Base-by-base conservation (phyloP, 2,797 vertebrate genomes). In the Chaunax sp. region DNA sequence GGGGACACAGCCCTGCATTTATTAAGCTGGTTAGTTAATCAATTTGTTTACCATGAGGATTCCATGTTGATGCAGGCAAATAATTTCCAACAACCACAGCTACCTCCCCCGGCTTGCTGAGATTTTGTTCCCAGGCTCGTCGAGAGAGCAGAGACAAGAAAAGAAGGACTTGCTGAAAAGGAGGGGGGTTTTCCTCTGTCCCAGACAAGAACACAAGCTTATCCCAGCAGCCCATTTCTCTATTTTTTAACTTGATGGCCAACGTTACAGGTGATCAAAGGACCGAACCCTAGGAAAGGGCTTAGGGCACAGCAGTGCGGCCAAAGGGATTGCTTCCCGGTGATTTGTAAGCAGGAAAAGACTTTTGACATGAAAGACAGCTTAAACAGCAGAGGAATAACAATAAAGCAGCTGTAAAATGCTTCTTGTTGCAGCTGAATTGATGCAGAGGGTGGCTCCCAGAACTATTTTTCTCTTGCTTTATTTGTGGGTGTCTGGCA, bases 311-410 rank as follows among this genome's bases (percentile, higher is more conserved):
- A 92, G 91, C 92, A 82, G 94, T 88, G 69, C 75, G 64, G 93
- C 92, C 91, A 91, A 80, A 92, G 88, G 23, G 91, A 95, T 94
- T 92, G 94, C 94, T 94, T 95, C 94, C 94, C 86, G 89, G 93
- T 90, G 94, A 95, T 95, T 94, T 94, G 94, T 94, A 94, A 94
- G 94, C 94, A 96, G 96, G 95, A 96, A 96, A 95, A 94, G 94
- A 95, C 96, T 96, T 96, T 84, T 94, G 95, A 95, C 95, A 95
- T 94, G 93, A 96, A 95, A 95, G 95, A 94, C 95, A 90, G 93
- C 94, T 95, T 94, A 91, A 94, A 93, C 93, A 93, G 93, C 89
- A 84, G 90, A 92, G 92, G 91, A 95, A 94, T 92, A 94, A 95
- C 92, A 93, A 96, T 93, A 93, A 94, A 95, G 78, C 95, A 94